Percentiles rank a stretch among this genome's conserved stretches.
Conservation (phyloP, 2,888 invertebrate genomes). For the Acleris laterana region DNA sequence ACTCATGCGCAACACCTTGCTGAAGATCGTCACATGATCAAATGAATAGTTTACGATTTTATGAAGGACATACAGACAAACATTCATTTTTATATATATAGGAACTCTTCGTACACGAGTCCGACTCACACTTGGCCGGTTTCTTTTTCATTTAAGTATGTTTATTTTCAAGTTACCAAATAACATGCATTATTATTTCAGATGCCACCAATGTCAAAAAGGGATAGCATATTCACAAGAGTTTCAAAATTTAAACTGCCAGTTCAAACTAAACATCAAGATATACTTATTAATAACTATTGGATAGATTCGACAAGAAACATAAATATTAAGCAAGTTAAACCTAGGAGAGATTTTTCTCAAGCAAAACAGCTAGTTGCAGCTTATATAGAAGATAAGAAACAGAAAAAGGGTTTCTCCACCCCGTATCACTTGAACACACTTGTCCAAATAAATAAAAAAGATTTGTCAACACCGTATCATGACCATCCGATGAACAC, state of each 20-base stretch:
- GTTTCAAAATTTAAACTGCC: conserved; percentile 49
- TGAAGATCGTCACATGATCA: no score
- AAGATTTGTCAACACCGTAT: conserved; percentile 28
- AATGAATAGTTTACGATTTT: no score
- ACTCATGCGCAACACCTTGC: no score
- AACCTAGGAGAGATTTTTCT: conserved; percentile 60
- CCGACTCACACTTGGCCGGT: no score
- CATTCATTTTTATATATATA: no score
- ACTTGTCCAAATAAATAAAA: background rate
- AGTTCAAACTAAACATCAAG: conserved; percentile 8
- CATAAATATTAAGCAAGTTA: conserved; percentile 51
- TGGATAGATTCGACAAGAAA: conserved; percentile 8
- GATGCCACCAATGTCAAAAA: conserved; percentile 35
- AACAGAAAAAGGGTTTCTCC: conserved; percentile 29
- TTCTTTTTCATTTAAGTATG: no score
- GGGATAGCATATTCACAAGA: conserved; percentile 52
- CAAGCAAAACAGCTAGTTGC: conserved; percentile 53
- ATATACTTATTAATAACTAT: background rate
- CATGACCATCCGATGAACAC: background rate
- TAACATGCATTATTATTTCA: background rate
- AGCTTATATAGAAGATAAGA: conserved; percentile 49
- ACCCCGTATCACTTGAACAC: background rate
- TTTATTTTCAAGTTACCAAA: no score
- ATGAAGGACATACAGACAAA: no score
- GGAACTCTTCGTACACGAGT: no score